Evolutionary conservation across 2,797 vertebrate genomes (phyloP).

Genomic region (Sebastes matsubarae): DNA sequence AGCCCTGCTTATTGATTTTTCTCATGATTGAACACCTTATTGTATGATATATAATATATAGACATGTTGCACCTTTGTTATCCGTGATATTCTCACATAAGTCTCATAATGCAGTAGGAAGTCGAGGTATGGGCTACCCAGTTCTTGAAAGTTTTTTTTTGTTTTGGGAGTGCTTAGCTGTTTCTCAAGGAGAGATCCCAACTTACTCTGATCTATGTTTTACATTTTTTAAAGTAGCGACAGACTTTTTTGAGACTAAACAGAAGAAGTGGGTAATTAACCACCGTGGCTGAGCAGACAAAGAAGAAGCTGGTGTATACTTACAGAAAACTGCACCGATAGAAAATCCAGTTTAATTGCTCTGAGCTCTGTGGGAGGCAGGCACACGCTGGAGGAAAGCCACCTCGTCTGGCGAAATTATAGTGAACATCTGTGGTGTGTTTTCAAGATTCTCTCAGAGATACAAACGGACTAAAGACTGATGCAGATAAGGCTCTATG

Average conservation of each 20-base stretch:
- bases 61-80: neutral
- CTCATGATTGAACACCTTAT: neutral
- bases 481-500: neutral
- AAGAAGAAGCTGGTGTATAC: constrained; percentile 2
- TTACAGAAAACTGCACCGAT: neutral
- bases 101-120: neutral
- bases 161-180: neutral
- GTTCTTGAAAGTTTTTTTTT: neutral
- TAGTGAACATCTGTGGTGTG: constrained; percentile 28
- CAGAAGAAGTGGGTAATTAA: neutral
- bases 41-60: neutral
- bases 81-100: neutral
- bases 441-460: constrained; percentile 5
- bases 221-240: neutral
- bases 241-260: neutral
- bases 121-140: neutral
- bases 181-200: neutral
- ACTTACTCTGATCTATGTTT: neutral
- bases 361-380: neutral
- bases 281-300: neutral
- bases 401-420: constrained; percentile 8
- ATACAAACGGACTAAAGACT: neutral
- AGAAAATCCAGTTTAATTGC: constrained; percentile 12
- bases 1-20: no score
- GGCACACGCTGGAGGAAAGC: neutral